A percentile compares a stretch with the other conserved stretches of the same genome.
These are phyloP conservation scores for Platygyra sinensis DNA, from an alignment of 64 coral and sea anemone species.

Conservation along the genomic window DNA sequence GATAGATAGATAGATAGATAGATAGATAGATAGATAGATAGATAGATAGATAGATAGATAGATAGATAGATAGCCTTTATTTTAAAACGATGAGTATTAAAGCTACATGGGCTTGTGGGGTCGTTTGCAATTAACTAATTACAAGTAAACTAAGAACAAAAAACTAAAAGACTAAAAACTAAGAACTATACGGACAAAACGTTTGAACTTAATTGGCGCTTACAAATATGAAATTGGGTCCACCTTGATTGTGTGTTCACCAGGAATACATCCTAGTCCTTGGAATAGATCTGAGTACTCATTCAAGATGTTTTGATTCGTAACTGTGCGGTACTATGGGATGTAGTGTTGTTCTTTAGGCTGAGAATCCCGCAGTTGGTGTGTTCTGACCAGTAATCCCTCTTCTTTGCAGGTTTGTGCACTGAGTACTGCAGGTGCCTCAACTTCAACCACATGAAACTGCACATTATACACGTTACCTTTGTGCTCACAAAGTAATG, in stretches of 20 bases:
- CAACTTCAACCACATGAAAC: conserved; percentile 10
- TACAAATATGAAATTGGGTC: too few species aligned
- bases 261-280: conserved; percentile 35
- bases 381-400: conserved; percentile 8
- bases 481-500: conserved; percentile 17
- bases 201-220: too few species aligned
- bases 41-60: too few species aligned
- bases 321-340: not conserved
- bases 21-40: too few species aligned
- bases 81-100: too few species aligned
- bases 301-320: not conserved
- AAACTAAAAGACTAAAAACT: too few species aligned
- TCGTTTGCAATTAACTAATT: too few species aligned
- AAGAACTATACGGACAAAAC: too few species aligned
- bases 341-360: not conserved
- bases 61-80: too few species aligned
- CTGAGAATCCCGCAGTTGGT: not conserved
- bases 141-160: too few species aligned
- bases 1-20: too few species aligned
- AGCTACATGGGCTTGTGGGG: too few species aligned
- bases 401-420: conserved; percentile 38
- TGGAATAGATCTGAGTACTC: conserved; percentile 46
- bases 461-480: not conserved
- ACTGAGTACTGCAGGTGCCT: conserved; percentile 29
- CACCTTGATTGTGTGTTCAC: conserved; percentile 18